Evolutionary conservation across 2,113 vertebrate species (phyloP), one percentile per base, ranked within the genome.

Genomic region (Crypturellus undulatus): DNA sequence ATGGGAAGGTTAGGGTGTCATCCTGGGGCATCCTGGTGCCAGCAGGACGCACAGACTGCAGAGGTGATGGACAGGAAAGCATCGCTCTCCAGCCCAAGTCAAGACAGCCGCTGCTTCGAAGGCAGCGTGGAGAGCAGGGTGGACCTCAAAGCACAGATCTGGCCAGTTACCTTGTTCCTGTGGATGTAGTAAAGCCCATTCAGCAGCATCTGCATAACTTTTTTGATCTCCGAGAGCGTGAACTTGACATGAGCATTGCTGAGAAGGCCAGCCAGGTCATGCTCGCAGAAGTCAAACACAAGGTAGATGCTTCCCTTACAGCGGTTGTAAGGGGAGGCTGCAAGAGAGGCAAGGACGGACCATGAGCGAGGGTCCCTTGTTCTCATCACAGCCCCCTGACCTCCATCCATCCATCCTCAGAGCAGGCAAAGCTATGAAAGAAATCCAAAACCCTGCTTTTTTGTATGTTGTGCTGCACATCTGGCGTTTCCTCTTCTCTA

Each of bases 301-400:
- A 99, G 97, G 96, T 99, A 99, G 97, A 99, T 99, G 79, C 99
- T 99, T 95, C 99, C 99, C 96, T 99, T 99, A 97, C 99, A 99
- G 58, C 99, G 98, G 92, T 99, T 99, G 96, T 98, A 99, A 0
- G 99, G 99, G 36, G 99, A 99, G 21, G 99, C 99, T 99, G 90
- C 9, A 4, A 79, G 43, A 91, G 73, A 94, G 63, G 60, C 64
- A 56, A 43, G 32, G 14, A 70, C 45, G 16, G 42, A 40, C 49
- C 17, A n/a, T 90, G 72, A 92, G 43, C 0, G 0, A 91, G 69
- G 60, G n/a, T 47, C 13, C 21, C 19, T 38, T 7, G 30, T 16
- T n/a, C 0, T 2, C 3, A 0, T 4, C 64, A 65, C 79, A 71
- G 67, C 59, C 67, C 34, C n/a, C 63, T 12, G 22, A 36, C 13